phyloP scores from a whole-genome alignment of 1,140 invertebrate species.

The Euschistus heros region DNA sequence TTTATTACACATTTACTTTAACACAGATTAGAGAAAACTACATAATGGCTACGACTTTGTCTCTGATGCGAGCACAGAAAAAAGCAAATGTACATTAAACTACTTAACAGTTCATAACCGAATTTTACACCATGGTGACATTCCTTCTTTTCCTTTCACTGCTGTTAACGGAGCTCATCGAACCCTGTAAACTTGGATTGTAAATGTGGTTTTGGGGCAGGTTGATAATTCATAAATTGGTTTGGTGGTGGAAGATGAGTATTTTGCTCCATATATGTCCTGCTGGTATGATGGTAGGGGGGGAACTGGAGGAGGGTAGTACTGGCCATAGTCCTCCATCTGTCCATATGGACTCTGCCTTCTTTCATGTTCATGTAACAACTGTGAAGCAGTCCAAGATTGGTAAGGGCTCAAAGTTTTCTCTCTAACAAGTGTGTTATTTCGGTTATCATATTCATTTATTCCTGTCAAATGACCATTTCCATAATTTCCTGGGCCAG shows the following conservation, averaged over 20 bases:
- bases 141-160: slow-evolving; percentile 43
- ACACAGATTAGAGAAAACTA: slow-evolving; percentile 2
- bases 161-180: slow-evolving; percentile 43
- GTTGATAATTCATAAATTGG: slow-evolving; percentile 36
- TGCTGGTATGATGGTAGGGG: slow-evolving; percentile 29
- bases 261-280: slow-evolving; percentile 28
- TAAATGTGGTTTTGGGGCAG: slow-evolving; percentile 36
- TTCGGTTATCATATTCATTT: slow-evolving; percentile 28
- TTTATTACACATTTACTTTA: not conserved
- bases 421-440: slow-evolving; percentile 35
- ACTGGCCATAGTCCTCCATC: slow-evolving; percentile 29
- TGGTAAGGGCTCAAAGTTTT: slow-evolving; percentile 42
- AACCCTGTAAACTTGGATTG: slow-evolving; percentile 43
- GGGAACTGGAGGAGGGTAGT: slow-evolving; percentile 30
- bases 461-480: slow-evolving; percentile 29
- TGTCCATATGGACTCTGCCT: slow-evolving; percentile 39
- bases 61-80: slow-evolving; percentile 7
- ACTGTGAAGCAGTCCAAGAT: slow-evolving; percentile 46
- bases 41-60: not conserved
- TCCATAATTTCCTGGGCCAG: slow-evolving; percentile 17
- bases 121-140: slow-evolving; percentile 43
- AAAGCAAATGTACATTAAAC: slow-evolving; percentile 13
- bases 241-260: slow-evolving; percentile 33
- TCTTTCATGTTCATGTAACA: slow-evolving; percentile 48
- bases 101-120: not conserved